Base-by-base conservation (phyloP, 2,888 invertebrate genomes). In the Cosmia pyralina region DNA sequence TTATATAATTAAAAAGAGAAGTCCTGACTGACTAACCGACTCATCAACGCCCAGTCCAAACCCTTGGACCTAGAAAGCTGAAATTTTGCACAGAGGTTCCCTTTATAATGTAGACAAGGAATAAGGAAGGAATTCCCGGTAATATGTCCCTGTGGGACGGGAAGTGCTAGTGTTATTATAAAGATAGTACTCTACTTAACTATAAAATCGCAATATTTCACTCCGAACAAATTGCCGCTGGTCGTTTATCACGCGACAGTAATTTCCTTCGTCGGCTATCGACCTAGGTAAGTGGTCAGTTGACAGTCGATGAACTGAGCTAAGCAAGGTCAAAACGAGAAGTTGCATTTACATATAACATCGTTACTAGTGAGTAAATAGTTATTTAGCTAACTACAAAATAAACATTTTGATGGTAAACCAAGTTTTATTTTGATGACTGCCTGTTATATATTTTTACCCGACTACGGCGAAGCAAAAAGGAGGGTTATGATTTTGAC, bases 221-320 rank as follows among this genome's bases (percentile, higher is more conserved):
- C 34, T 75, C 11, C 0, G 11, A 22, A 22, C 41, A 41, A 62
- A 34, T 67, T 66, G 72, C 63, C n/a, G 70, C 44, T 62, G 38
- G 62, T 58, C 53, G 41, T 69, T 78, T 62, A 52, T 62, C 86
- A 86, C 79, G 85, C 78, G 75, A 78, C 52, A 59, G 80, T 73
- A 82, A 82, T 86, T 86, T 78, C 48, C 80, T 78, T 65, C 62
- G 64, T 62, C 77, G 88, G 87, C 85, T 82, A 90, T 86, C 80
- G 88, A 87, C 89, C 89, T 73, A 67, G 74, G 66, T 77, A 79
- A 74, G 67, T 82, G 84, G 71, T 34, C 59, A 74, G 75, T 79
- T 83, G 72, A 55, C 75, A 74, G 82, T 85, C 82, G 65, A 69
- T 84, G 83, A 84, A 77, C 81, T 75, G 64, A 62, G 64, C 52